Evolutionary conservation across 2,113 vertebrate genomes (phyloP).

Genomic region (Leptosomus discolor): DNA sequence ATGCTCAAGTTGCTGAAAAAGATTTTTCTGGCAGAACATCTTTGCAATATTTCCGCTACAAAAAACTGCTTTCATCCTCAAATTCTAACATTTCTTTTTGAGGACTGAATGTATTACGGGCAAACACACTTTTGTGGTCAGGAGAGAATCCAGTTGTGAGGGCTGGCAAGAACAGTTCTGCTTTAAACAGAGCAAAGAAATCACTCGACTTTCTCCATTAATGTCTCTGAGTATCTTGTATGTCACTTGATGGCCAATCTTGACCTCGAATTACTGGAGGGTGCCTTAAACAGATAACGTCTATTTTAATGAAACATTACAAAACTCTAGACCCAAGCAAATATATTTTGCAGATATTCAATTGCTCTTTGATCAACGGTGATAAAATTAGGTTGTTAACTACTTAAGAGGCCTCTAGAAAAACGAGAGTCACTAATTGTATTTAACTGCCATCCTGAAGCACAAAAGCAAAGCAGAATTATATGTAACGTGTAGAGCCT

Average conservation of each 20-base stretch:
- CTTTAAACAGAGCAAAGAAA: not conserved
- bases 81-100: not conserved
- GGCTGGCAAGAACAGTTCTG: not conserved
- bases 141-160: not conserved
- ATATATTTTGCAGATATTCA: not conserved
- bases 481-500: not conserved
- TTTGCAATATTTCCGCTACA: slow-evolving; percentile 51
- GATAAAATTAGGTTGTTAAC: not conserved
- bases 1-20: slow-evolving; percentile 30
- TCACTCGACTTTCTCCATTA: not conserved
- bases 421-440: not conserved
- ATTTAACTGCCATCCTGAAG: not conserved
- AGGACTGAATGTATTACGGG: not conserved
- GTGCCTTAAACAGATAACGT: not conserved
- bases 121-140: not conserved
- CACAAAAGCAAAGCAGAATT: not conserved
- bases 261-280: not conserved
- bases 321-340: not conserved
- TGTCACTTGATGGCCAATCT: not conserved
- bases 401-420: not conserved
- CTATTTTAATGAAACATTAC: not conserved
- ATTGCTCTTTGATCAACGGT: not conserved
- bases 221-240: not conserved
- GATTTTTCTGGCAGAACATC: slow-evolving; percentile 50
- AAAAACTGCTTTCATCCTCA: slow-evolving; percentile 38